A percentile compares a stretch with the other conserved stretches of the same genome.
These are phyloP conservation scores for Anguilla rostrata DNA, from an alignment of 2,113 vertebrate species.

Conservation along the genomic window DNA sequence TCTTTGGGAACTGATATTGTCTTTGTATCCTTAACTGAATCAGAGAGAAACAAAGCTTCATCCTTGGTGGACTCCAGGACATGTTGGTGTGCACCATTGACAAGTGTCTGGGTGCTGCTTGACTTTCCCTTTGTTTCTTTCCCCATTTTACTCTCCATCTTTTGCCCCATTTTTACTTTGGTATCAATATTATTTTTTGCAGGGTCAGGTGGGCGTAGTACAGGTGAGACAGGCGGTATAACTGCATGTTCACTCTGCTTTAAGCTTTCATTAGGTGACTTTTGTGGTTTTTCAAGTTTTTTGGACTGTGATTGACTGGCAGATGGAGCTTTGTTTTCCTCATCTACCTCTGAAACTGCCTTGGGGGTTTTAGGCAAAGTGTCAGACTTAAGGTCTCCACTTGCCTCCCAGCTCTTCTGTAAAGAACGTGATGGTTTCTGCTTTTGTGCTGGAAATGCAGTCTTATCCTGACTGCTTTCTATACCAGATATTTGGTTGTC, in stretches of 20 bases:
- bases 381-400: neutral
- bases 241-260: neutral
- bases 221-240: neutral
- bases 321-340: neutral
- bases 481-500: neutral
- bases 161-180: neutral
- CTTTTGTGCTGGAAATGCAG: neutral
- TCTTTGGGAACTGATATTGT: neutral
- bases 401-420: neutral
- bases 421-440: neutral
- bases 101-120: neutral
- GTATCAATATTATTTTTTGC: neutral
- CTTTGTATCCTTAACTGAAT: constrained; percentile 1
- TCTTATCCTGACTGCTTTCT: neutral
- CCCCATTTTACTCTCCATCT: neutral
- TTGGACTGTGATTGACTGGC: neutral
- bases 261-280: neutral
- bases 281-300: constrained; percentile 9
- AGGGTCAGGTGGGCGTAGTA: neutral
- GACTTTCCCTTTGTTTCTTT: neutral
- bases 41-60: neutral
- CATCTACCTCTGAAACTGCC: constrained; percentile 11
- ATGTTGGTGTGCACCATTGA: constrained; percentile 28
- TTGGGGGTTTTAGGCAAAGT: neutral
- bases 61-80: neutral